Evolutionary conservation across 2,113 vertebrate genomes (phyloP).

Genomic region (Callionymus lyra): DNA sequence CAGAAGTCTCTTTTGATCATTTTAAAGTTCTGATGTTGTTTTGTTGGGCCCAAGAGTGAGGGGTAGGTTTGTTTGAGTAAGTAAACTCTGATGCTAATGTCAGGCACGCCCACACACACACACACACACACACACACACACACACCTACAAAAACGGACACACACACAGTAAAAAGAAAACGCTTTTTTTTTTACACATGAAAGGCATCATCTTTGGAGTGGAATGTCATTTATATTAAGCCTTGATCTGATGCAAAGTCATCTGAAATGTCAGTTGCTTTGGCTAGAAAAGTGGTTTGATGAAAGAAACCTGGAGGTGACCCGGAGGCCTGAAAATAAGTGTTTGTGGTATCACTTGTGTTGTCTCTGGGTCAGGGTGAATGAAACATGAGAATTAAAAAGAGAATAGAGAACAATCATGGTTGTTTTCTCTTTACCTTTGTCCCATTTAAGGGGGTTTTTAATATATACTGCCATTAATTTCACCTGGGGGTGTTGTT

Average conservation of each 20-base stretch:
- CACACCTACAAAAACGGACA: background rate
- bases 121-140: background rate
- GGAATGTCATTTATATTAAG: constrained; percentile 14
- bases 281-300: constrained; percentile 22
- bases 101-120: background rate
- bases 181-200: background rate
- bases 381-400: too few species aligned
- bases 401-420: too few species aligned
- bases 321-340: too few species aligned
- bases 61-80: constrained; percentile 11
- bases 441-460: too few species aligned
- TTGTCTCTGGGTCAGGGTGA: too few species aligned
- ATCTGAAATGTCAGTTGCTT: constrained; percentile 21
- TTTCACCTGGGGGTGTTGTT: too few species aligned
- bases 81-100: constrained; percentile 9
- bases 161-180: background rate
- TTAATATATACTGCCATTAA: too few species aligned
- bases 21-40: constrained; percentile 19
- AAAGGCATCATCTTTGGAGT: background rate
- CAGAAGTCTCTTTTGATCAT: constrained; percentile 21
- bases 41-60: constrained; percentile 1
- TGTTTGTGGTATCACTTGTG: too few species aligned
- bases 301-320: constrained; percentile 3
- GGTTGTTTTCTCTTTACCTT: too few species aligned
- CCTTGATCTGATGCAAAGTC: constrained; percentile 16